These are phyloP conservation scores for Sander vitreus DNA, from an alignment of 2,113 vertebrate genomes.

Conservation along the genomic window DNA sequence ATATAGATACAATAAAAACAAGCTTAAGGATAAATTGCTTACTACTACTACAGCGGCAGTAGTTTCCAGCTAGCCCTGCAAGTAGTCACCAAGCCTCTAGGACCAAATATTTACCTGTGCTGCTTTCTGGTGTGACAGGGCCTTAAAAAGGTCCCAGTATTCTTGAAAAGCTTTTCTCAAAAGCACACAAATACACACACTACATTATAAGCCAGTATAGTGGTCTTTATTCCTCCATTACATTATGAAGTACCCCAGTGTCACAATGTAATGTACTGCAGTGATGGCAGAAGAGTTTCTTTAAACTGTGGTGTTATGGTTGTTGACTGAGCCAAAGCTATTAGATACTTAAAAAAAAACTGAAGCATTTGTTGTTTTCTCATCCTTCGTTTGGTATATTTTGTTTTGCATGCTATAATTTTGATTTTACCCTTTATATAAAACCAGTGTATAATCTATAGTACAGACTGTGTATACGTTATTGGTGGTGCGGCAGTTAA, in stretches of 20 bases:
- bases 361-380: slow-evolving; percentile 14
- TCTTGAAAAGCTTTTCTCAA: not conserved
- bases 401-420: slow-evolving; percentile 71
- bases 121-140: not conserved
- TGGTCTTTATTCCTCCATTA: not conserved
- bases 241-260: not conserved
- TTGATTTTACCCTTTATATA: slow-evolving; percentile 24
- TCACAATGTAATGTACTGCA: not conserved
- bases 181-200: not conserved
- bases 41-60: no score
- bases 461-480: slow-evolving; percentile 6
- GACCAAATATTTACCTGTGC: not conserved
- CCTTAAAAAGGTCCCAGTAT: slow-evolving; percentile 3
- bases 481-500: slow-evolving; percentile 3
- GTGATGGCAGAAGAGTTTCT: slow-evolving; percentile 27
- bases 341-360: not conserved
- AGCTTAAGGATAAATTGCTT: no score
- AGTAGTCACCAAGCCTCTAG: not conserved
- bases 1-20: not conserved
- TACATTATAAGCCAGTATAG: not conserved
- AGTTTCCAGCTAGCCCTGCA: not conserved
- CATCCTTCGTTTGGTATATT: slow-evolving; percentile 32
- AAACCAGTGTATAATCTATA: slow-evolving; percentile 41
- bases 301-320: slow-evolving; percentile 55
- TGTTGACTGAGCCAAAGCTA: slow-evolving; percentile 62